These are phyloP conservation scores for Acrocyrtus sp. DNA, from an alignment of 2,888 invertebrate species.

Conservation along the genomic window DNA sequence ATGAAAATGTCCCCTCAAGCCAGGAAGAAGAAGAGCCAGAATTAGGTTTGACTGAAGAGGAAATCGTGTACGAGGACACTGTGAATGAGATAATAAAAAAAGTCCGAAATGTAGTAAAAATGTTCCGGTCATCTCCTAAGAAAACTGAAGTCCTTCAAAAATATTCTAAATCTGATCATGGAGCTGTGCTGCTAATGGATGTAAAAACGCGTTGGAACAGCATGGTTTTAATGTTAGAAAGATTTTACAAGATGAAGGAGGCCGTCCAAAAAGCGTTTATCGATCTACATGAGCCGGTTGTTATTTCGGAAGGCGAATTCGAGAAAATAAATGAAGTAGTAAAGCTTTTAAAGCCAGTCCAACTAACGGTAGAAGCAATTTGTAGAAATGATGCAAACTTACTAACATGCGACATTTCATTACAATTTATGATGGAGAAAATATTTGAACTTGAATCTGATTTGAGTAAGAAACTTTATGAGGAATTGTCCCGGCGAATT, in stretches of 20 bases:
- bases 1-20: too few species aligned
- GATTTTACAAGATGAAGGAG: slow-evolving; percentile 4
- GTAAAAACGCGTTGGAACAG: slow-evolving; percentile 18
- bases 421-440: slow-evolving; percentile 15
- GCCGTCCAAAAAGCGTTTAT: slow-evolving; percentile 7
- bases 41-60: not conserved
- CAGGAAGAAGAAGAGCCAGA: not conserved
- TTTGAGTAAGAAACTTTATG: not conserved
- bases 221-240: slow-evolving; percentile 9
- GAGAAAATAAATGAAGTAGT: slow-evolving; percentile 5
- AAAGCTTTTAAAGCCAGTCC: not conserved
- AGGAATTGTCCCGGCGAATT: not conserved
- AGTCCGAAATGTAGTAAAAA: not conserved
- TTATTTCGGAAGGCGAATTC: not conserved
- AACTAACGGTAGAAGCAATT: slow-evolving; percentile 11
- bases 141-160: slow-evolving; percentile 5
- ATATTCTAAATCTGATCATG: not conserved
- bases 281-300: not conserved
- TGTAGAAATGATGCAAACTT: slow-evolving; percentile 20
- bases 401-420: slow-evolving; percentile 10
- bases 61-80: not conserved
- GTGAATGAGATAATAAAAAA: slow-evolving; percentile 4
- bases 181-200: slow-evolving; percentile 9
- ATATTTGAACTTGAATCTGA: not conserved
- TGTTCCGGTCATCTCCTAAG: slow-evolving; percentile 12